Evolutionary conservation across 2,113 vertebrate genomes (phyloP), one percentile per base, ranked within the genome.

Genomic region (Pagrus major): DNA sequence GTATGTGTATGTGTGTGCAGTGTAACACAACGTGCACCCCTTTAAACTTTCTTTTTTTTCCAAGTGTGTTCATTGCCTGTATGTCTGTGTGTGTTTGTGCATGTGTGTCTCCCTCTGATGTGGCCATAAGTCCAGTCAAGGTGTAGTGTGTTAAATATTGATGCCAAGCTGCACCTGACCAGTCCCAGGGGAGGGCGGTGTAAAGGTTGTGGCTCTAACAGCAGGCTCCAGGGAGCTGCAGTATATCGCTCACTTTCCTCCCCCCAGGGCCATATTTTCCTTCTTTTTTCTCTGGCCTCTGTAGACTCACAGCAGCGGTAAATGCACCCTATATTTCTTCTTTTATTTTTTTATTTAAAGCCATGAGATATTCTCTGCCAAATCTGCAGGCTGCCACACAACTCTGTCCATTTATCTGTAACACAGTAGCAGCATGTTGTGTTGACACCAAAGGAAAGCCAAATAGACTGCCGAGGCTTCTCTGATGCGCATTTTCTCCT

Each of bases 141-240:
- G 55, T 80, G 84, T 39, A 63, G 31, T 21, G 63, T 81, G 83
- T 89, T 90, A 89, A 89, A 90, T 90, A 92, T 90, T 90, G 80
- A 90, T 92, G 84, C 29, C 33, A 23, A 37, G 74, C 56, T 25
- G 75, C 56, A 70, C 15, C 76, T 81, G 89, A 81, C 69, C 63
- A 6, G 49, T 80, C 87, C 71, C 66, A 6, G 49, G 76, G 87
- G 87, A 74, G 65, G 35, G 20, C 18, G 42, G 81, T 39, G 78
- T 85, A 91, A 92, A 90, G 89, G 87, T 90, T 87, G 79, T 82
- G 78, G 70, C 88, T 84, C 63, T 73, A 83, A 76, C 85, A 78
- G 75, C 81, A 4, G 75, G 49, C 87, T 72, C 87, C 37, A 3
- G 77, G 76, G 80, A 72, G 61, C 80, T 39, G 56, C 64, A 47